These are phyloP conservation scores for Lepilemur ruficaudatus DNA, from an alignment of 2,797 vertebrate genomes.

Conservation along the genomic window DNA sequence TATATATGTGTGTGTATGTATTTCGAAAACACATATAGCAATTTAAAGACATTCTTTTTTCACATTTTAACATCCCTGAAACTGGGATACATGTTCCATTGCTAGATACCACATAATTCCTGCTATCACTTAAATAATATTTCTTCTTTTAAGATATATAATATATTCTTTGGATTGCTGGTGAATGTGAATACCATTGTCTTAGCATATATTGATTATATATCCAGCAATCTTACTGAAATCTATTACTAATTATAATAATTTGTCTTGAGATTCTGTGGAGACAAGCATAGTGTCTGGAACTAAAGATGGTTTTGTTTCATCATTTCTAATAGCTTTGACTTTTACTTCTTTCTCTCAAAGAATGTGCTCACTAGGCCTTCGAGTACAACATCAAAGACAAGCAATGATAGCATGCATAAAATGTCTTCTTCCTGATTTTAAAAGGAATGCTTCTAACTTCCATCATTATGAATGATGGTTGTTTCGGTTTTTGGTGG, in stretches of 20 bases:
- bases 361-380: neutral
- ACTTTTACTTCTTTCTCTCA: neutral
- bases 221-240: neutral
- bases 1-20: neutral
- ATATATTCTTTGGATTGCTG: neutral
- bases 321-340: neutral
- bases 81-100: neutral
- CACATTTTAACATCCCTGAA: neutral
- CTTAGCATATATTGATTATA: neutral
- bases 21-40: neutral
- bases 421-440: neutral
- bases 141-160: neutral
- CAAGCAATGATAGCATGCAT: neutral
- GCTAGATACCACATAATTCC: neutral
- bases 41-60: conserved; percentile 20
- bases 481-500: neutral
- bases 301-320: neutral
- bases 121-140: neutral
- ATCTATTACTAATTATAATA: neutral
- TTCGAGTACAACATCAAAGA: neutral
- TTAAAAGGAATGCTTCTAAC: neutral
- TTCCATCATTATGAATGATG: neutral
- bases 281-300: neutral
- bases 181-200: neutral
- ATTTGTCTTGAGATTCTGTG: neutral